Conservation (phyloP, 2,113 vertebrate genomes). For the Vulpes lagopus region DNA sequence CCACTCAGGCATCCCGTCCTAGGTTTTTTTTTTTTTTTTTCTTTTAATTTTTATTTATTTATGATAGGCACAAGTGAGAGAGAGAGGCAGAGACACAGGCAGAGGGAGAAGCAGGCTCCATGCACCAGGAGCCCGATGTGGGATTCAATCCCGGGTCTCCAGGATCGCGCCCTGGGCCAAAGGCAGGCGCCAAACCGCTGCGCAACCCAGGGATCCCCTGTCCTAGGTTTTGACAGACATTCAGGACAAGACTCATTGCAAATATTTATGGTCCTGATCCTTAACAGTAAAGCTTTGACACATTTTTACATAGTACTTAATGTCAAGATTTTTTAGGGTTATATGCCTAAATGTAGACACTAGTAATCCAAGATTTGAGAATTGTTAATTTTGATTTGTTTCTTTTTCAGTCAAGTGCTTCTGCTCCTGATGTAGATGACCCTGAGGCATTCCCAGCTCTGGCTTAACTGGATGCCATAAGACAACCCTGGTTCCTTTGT, state of each 20-base stretch:
- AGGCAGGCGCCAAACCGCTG: too few species aligned
- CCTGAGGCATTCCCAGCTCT: slow-evolving; percentile 99
- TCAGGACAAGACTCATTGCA: not conserved
- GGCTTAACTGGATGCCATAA: slow-evolving; percentile 93
- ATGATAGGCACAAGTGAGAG: too few species aligned
- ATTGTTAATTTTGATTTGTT: slow-evolving; percentile 64
- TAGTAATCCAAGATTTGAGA: not conserved
- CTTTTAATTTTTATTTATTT: too few species aligned
- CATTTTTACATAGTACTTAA: slow-evolving; percentile 50
- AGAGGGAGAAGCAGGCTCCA: too few species aligned
- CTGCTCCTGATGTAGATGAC: slow-evolving; percentile 98
- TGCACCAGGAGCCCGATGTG: too few species aligned
- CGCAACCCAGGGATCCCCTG: too few species aligned
- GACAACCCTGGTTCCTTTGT: slow-evolving; percentile 90
- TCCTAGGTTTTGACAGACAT: not conserved
- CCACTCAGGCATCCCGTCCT: too few species aligned
- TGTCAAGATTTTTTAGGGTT: not conserved
- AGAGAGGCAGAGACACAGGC: too few species aligned
- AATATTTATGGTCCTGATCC: not conserved
- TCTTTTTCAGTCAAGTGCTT: slow-evolving; percentile 93
- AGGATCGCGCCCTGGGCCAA: too few species aligned
- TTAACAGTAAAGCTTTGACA: not conserved
- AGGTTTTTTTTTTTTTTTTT: not conserved
- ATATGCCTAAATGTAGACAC: not conserved
- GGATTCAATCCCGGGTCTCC: too few species aligned